phyloP scores from a whole-genome alignment of 2,888 invertebrate species.

The Sinhomidia bicolor region DNA sequence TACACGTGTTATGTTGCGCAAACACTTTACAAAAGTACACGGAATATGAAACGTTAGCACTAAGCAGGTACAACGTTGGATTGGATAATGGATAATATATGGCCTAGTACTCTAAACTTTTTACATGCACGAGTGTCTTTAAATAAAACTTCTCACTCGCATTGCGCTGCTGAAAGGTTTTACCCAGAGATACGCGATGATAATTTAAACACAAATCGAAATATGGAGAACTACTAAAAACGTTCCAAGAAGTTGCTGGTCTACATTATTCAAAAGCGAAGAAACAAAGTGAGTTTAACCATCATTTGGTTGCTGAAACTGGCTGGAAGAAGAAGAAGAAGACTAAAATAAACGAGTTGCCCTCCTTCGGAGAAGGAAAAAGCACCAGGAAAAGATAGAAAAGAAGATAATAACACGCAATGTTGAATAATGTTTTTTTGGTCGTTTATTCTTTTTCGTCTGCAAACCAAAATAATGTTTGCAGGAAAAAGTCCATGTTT shows the following conservation, averaged over 20 bases:
- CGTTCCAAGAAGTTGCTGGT: not conserved
- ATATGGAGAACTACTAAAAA: not conserved
- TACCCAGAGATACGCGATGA: not conserved
- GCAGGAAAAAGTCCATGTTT: not conserved
- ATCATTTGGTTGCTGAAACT: slow-evolving; percentile 49
- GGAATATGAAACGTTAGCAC: too few relatives aligned
- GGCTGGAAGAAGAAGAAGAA: slow-evolving; percentile 20
- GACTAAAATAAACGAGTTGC: slow-evolving; percentile 41
- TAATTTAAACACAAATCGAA: not conserved
- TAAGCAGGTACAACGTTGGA: too few relatives aligned
- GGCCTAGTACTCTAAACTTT: too few relatives aligned
- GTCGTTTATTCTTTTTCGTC: slow-evolving; percentile 1
- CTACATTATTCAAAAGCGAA: slow-evolving; percentile 38
- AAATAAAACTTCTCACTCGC: too few relatives aligned
- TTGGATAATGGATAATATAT: too few relatives aligned
- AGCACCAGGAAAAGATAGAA: not conserved
- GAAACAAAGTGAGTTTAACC: slow-evolving; percentile 3
- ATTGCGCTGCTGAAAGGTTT: too few relatives aligned
- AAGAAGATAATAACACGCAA: slow-evolving; percentile 39
- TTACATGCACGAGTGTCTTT: too few relatives aligned
- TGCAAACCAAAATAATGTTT: not conserved
- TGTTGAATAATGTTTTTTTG: not conserved
- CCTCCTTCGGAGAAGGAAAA: not conserved
- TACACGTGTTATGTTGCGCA: too few relatives aligned
- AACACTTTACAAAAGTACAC: too few relatives aligned